Evolutionary conservation across 2,888 invertebrate genomes (phyloP).

Genomic region (Linnaemya tessellans): DNA sequence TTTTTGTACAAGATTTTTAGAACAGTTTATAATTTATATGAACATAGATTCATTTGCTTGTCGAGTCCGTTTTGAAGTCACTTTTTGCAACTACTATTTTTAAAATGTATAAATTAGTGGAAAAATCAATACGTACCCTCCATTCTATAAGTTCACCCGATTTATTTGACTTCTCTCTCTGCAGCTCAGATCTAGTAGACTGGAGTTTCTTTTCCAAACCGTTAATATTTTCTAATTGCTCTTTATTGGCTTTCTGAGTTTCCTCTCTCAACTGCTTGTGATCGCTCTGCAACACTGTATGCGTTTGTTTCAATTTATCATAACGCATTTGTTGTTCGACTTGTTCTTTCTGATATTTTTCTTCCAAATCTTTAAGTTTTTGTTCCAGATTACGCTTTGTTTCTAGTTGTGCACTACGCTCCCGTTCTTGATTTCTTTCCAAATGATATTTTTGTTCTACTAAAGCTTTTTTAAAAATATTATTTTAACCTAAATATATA

Average conservation of each 20-base stretch:
- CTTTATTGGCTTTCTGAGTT: constrained; percentile 83
- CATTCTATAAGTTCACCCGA: constrained; percentile 82
- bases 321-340: constrained; percentile 84
- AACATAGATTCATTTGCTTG: too few species aligned
- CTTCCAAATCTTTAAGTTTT: constrained; percentile 84
- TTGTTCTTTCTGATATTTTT: constrained; percentile 84
- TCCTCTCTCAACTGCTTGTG: constrained; percentile 84
- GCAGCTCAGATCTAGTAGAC: constrained; percentile 84
- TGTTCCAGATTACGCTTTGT: constrained; percentile 84
- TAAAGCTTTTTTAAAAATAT: constrained; percentile 83
- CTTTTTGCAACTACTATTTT: too few species aligned
- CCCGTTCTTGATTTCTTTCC: constrained; percentile 85
- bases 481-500: neutral
- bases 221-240: constrained; percentile 84
- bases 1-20: too few species aligned
- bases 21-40: too few species aligned
- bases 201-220: constrained; percentile 84
- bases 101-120: too few species aligned
- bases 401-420: constrained; percentile 85
- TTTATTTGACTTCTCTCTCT: constrained; percentile 81
- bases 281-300: constrained; percentile 84
- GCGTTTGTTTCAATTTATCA: constrained; percentile 85
- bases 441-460: constrained; percentile 85
- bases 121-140: constrained; percentile 80
- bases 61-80: too few species aligned